A percentile compares a stretch with the other conserved stretches of the same genome.
phyloP scores from a whole-genome alignment of 2,888 invertebrate genomes.

The Drosophila setosimentum region DNA sequence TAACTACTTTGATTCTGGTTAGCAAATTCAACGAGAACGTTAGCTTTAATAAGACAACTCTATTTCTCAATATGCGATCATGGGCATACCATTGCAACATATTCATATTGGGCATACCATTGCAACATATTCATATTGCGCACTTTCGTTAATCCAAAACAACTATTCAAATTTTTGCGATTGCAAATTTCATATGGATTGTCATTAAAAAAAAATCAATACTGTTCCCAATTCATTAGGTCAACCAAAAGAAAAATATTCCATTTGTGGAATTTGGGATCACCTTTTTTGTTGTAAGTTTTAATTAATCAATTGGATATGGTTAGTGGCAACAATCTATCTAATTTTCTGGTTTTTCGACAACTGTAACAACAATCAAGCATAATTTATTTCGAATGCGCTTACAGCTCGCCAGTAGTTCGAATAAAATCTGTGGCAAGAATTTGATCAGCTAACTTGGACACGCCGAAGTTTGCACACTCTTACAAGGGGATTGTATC shows the following conservation, averaged over 20 bases:
- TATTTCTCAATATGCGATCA: not conserved
- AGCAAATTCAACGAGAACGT: not conserved
- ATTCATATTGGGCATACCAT: not conserved
- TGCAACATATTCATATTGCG: not conserved
- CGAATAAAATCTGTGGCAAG: constrained; percentile 9
- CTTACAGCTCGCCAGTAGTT: constrained; percentile 43
- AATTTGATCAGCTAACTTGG: not conserved
- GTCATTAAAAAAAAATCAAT: not conserved
- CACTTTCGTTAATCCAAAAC: not conserved
- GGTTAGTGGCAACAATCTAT: constrained; percentile 32
- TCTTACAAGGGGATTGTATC: not conserved
- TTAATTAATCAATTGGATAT: constrained; percentile 38
- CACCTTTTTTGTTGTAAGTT: constrained; percentile 23
- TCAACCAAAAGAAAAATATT: not conserved
- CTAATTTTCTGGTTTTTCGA: constrained; percentile 7
- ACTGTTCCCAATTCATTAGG: not conserved
- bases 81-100: not conserved
- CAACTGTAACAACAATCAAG: constrained; percentile 14
- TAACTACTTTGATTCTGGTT: not conserved
- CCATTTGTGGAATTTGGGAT: not conserved
- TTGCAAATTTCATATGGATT: not conserved
- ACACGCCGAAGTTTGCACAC: constrained; percentile 1
- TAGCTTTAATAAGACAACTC: not conserved
- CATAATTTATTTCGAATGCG: constrained; percentile 44
- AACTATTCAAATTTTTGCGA: not conserved